Percentiles rank a stretch among this genome's conserved stretches.
These are phyloP conservation scores for Nesogale talazaci DNA, from an alignment of 2,113 vertebrate species.

Conservation along the genomic window DNA sequence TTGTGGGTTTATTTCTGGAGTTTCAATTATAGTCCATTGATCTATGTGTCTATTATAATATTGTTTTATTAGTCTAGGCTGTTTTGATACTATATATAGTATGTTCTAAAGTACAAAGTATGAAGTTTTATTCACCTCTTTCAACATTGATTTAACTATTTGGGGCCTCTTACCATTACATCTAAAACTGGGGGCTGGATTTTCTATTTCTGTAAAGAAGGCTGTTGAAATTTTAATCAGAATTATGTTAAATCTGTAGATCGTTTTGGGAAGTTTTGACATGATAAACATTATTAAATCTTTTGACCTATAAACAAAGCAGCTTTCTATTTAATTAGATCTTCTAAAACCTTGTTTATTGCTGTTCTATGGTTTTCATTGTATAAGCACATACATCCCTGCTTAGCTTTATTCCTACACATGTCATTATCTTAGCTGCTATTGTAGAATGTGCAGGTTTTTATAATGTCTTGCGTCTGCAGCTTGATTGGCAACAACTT, in stretches of 20 bases:
- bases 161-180: not conserved
- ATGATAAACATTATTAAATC: not conserved
- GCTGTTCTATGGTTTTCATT: not conserved
- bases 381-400: not conserved
- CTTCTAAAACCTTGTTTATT: not conserved
- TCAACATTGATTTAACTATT: not conserved
- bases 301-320: not conserved
- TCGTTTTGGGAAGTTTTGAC: not conserved
- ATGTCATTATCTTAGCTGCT: too few relatives aligned
- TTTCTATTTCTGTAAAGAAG: not conserved
- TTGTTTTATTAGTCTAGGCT: not conserved
- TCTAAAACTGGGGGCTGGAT: not conserved
- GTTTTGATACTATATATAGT: not conserved
- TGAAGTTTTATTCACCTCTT: not conserved
- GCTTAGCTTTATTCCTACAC: not conserved
- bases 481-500: not conserved
- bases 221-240: not conserved
- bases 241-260: not conserved
- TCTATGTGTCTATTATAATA: not conserved
- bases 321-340: not conserved
- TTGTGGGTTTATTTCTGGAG: too few relatives aligned
- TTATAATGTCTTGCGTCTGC: conserved; percentile 19
- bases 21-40: not conserved
- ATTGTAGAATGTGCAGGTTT: not conserved
- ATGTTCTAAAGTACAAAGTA: not conserved